These are phyloP conservation scores for Xyrichtys novacula DNA, from an alignment of 2,797 vertebrate species.

Conservation along the genomic window DNA sequence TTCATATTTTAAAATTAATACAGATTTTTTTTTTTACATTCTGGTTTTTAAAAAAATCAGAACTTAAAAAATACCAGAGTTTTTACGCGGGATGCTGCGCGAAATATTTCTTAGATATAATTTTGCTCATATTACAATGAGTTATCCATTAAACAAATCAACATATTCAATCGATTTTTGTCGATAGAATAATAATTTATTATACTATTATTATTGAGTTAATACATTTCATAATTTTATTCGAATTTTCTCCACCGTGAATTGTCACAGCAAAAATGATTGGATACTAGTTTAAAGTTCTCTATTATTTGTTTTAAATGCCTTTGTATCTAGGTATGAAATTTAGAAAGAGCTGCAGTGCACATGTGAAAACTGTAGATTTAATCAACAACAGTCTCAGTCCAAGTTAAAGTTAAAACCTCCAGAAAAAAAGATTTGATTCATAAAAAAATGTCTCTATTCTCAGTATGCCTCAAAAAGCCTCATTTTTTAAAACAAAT, in stretches of 20 bases:
- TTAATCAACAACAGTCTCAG: constrained; percentile 17
- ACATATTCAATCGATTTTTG: background rate
- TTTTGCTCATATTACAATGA: constrained; percentile 19
- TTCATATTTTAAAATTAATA: too few species aligned
- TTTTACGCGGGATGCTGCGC: constrained; percentile 12
- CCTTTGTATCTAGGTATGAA: too few species aligned
- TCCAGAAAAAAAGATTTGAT: constrained; percentile 35
- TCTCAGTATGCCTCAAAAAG: background rate
- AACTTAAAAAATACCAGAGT: too few species aligned
- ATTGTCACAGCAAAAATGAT: too few species aligned
- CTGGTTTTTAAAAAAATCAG: too few species aligned
- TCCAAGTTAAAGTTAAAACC: constrained; percentile 24
- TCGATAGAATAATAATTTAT: too few species aligned
- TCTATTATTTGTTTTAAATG: too few species aligned
- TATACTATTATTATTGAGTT: too few species aligned
- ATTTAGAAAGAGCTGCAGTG: constrained; percentile 21
- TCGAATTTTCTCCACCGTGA: too few species aligned
- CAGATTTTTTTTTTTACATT: too few species aligned
- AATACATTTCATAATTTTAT: background rate
- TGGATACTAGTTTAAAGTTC: too few species aligned
- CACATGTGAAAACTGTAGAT: too few species aligned
- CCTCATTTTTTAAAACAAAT: background rate
- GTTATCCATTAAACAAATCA: background rate
- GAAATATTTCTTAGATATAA: constrained; percentile 15
- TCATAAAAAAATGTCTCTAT: constrained; percentile 14